A percentile compares a stretch with the other conserved stretches of the same genome.
Conservation (phyloP, 2,888 invertebrate genomes). For the Sinelater perroti region DNA sequence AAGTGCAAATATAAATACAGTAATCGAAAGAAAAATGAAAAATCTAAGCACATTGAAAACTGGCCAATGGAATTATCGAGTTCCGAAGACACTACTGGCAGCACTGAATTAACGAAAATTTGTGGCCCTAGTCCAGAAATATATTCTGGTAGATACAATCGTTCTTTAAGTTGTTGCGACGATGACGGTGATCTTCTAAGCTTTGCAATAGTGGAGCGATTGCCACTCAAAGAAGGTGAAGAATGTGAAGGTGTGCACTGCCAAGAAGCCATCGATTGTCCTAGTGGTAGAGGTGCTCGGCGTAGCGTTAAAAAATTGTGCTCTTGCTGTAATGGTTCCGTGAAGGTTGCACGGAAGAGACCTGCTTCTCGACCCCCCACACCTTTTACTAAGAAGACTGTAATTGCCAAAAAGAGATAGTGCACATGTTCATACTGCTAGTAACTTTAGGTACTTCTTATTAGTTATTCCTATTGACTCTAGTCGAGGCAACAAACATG, state of each 20-base stretch:
- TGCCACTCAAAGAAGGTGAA: slow-evolving; percentile 48
- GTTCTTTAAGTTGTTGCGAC: slow-evolving; percentile 46
- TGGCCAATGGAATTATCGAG: slow-evolving; percentile 54
- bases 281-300: slow-evolving; percentile 55
- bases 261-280: slow-evolving; percentile 50
- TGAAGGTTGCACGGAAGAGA: slow-evolving; percentile 48
- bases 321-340: slow-evolving; percentile 57
- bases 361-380: slow-evolving; percentile 54
- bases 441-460: slow-evolving; percentile 46
- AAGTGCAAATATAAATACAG: slow-evolving; percentile 61
- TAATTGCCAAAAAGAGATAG: slow-evolving; percentile 60
- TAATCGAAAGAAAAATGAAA: slow-evolving; percentile 56
- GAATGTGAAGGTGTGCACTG: slow-evolving; percentile 52
- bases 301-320: slow-evolving; percentile 57
- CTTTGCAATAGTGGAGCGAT: slow-evolving; percentile 52
- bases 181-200: slow-evolving; percentile 51
- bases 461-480: slow-evolving; percentile 47
- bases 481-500: slow-evolving; percentile 51
- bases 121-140: slow-evolving; percentile 48
- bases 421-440: slow-evolving; percentile 50
- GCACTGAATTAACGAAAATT: slow-evolving; percentile 51
- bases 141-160: slow-evolving; percentile 44
- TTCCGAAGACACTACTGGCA: slow-evolving; percentile 56
- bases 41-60: slow-evolving; percentile 46
- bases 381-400: slow-evolving; percentile 57